Evolutionary conservation across 2,888 invertebrate species (phyloP).

Genomic region (Diogma glabrata): DNA sequence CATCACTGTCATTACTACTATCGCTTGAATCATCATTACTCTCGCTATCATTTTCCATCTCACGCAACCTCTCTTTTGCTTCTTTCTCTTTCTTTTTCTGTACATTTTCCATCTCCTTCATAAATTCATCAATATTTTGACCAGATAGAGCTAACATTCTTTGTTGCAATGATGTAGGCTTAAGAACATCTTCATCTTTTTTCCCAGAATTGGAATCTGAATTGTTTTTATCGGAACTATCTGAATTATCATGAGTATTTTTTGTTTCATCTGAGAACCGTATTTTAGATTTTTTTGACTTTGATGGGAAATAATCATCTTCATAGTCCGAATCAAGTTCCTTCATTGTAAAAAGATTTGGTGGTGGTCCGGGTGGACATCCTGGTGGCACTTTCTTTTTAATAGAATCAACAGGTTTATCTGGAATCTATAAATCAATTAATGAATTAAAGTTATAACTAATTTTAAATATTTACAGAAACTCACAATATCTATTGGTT

Average conservation of each 20-base stretch:
- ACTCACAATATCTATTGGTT: slow-evolving; percentile 45
- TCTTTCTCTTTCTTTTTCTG: slow-evolving; percentile 65
- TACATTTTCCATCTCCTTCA: slow-evolving; percentile 85
- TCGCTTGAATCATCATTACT: slow-evolving; percentile 16
- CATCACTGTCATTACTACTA: slow-evolving; percentile 14
- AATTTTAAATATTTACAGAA: slow-evolving; percentile 11
- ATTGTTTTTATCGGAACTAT: slow-evolving; percentile 17
- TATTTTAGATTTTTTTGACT: slow-evolving; percentile 39
- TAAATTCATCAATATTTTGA: slow-evolving; percentile 84
- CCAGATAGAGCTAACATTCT: slow-evolving; percentile 82
- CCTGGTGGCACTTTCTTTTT: slow-evolving; percentile 61
- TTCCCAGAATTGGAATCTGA: slow-evolving; percentile 2
- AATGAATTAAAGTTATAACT: slow-evolving; percentile 16
- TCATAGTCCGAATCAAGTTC: slow-evolving; percentile 42
- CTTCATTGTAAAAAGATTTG: slow-evolving; percentile 54
- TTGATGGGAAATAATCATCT: slow-evolving; percentile 30
- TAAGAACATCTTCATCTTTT: slow-evolving; percentile 26
- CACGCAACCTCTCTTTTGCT: slow-evolving; percentile 36
- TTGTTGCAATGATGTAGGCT: slow-evolving; percentile 70
- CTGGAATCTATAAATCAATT: slow-evolving; percentile 17
- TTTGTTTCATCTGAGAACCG: slow-evolving; percentile 52
- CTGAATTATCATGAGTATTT: slow-evolving; percentile 16
- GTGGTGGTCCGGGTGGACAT: slow-evolving; percentile 76
- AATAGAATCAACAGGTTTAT: slow-evolving; percentile 25
- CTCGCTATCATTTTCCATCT: slow-evolving; percentile 23